Evolutionary conservation across 2,888 invertebrate genomes (phyloP), one percentile per base, ranked within the genome.

Genomic region (Pegoplata infirma): DNA sequence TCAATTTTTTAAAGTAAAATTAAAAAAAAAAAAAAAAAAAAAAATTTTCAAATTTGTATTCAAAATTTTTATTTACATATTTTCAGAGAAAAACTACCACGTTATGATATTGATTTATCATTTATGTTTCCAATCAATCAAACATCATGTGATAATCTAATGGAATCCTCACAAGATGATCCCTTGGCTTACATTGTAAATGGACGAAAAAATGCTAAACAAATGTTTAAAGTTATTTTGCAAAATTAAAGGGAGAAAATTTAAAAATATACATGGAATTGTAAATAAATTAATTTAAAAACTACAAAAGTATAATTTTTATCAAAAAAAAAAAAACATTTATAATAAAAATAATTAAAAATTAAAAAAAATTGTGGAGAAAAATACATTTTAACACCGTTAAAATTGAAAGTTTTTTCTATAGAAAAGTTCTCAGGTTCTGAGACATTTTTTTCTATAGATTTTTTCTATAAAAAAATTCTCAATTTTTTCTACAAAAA

Each of bases 101-200:
- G 94, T 82, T 96, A 96, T 86, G 95, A 95, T 84, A 94, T 97
- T n/a, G 96, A 96, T 85, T 88, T 96, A 77, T 93, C 94, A 28
- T 96, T 94, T 87, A 94, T 96, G 91, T 96, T 96, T 85, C 92
- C 94, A 12, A 96, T 97, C 89, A 91, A 93, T 32, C 96, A 97
- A 87, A 91, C 91, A 1, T 91, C 94, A 8, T 89, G 89, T 67
- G 86, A 88, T 17, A 84, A 89, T 81, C 81, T 88, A 21, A 88
- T 85, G 84, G 87, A 87, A 61, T 88, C 86, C 5, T 82, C 84
- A 47, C 83, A 84, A 66, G 87, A 88, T 79, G 88, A 88, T 82
- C 88, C 88, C 1, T 71, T 89, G 61, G 87, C 89, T 3, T 89
- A 88, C 61, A 86, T 88, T 46, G 83, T 88, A 0, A 87, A 88